Evolutionary conservation across 1,140 invertebrate species (phyloP).

Genomic region (Helicoverpa armigera): DNA sequence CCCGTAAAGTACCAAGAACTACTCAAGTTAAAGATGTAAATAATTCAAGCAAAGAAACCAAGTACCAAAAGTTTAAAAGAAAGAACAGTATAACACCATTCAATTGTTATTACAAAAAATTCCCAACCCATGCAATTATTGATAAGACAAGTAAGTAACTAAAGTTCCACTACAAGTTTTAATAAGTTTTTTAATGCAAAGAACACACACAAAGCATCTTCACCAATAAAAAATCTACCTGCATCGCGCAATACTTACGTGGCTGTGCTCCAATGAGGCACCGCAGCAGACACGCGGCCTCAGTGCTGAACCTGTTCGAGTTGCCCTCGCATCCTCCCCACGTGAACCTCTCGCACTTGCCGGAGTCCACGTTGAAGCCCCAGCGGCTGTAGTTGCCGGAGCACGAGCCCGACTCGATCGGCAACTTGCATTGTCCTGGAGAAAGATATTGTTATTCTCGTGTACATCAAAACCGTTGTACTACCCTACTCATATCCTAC

Average conservation of each 20-base stretch:
- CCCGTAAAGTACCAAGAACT: too few species aligned
- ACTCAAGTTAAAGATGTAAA: too few species aligned
- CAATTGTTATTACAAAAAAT: too few species aligned
- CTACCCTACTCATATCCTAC: too few species aligned
- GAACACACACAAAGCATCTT: not conserved
- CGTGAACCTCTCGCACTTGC: constrained; percentile 91
- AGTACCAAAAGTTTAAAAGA: too few species aligned
- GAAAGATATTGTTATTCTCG: not conserved
- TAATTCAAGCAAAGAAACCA: too few species aligned
- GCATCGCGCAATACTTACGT: constrained; percentile 87
- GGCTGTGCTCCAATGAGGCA: constrained; percentile 91
- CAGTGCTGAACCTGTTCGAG: constrained; percentile 94
- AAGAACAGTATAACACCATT: too few species aligned
- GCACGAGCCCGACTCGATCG: constrained; percentile 93
- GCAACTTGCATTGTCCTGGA: constrained; percentile 93
- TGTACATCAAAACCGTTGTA: too few species aligned
- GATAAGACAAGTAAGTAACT: too few species aligned
- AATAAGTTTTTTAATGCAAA: too few species aligned
- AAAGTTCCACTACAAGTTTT: too few species aligned
- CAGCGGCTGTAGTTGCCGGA: constrained; percentile 93
- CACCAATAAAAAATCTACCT: not conserved
- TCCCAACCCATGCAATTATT: too few species aligned
- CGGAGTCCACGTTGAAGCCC: constrained; percentile 92
- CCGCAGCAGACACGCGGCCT: constrained; percentile 92
- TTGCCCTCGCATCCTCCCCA: constrained; percentile 98